phyloP scores from a whole-genome alignment of 2,888 invertebrate species.

The Drosophila siamana region DNA sequence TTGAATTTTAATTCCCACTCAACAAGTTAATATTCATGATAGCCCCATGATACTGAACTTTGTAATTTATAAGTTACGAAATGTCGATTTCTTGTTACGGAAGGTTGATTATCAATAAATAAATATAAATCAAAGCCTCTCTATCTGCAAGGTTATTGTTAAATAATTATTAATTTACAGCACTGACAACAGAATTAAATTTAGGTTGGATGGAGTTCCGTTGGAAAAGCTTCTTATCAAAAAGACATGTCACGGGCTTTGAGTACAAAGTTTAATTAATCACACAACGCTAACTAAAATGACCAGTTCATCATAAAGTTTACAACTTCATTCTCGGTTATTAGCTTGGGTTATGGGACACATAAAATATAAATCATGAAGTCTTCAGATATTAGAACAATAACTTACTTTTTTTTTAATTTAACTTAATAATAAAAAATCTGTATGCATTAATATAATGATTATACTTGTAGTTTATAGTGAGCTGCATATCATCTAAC shows the following conservation, averaged over 20 bases:
- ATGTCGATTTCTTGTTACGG: neutral
- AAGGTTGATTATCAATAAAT: slow-evolving; percentile 1
- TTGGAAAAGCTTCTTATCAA: neutral
- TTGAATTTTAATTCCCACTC: neutral
- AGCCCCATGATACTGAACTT: slow-evolving; percentile 1
- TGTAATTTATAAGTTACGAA: slow-evolving; percentile 9
- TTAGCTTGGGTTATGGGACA: too few relatives aligned
- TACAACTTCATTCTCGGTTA: too few relatives aligned
- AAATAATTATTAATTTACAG: slow-evolving; percentile 3
- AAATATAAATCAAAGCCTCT: slow-evolving; percentile 3
- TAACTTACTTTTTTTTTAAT: too few relatives aligned
- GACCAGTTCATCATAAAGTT: too few relatives aligned
- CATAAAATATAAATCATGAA: too few relatives aligned
- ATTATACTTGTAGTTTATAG: too few relatives aligned
- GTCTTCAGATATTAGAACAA: too few relatives aligned
- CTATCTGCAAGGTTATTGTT: slow-evolving; percentile 3
- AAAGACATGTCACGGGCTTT: neutral
- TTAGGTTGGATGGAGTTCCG: neutral
- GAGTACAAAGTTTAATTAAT: neutral
- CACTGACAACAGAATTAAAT: neutral
- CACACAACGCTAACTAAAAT: too few relatives aligned
- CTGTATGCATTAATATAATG: too few relatives aligned
- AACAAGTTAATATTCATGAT: slow-evolving; percentile 1
- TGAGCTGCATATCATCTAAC: neutral
- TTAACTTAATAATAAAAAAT: too few relatives aligned